Conservation (phyloP, 1,140 invertebrate genomes). For the Aleiodes sp. region DNA sequence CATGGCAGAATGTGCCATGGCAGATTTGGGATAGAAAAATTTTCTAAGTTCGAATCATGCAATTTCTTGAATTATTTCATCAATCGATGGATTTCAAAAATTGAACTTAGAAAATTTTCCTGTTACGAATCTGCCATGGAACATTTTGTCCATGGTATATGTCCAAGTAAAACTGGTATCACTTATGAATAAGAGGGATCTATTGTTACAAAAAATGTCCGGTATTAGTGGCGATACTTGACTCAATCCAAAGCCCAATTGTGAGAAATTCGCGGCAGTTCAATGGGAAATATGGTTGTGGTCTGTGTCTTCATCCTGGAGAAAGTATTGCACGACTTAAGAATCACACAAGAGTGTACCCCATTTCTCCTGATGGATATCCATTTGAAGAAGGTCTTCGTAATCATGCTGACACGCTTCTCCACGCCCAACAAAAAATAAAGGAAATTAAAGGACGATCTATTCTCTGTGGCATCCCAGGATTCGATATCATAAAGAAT, state of each 20-base stretch:
- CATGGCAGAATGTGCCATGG: too few relatives aligned
- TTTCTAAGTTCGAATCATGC: too few relatives aligned
- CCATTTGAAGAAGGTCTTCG: conserved; percentile 35
- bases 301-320: conserved; percentile 45
- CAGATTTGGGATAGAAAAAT: too few relatives aligned
- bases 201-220: conserved; percentile 35
- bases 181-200: conserved; percentile 28
- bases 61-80: too few relatives aligned
- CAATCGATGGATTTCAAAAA: too few relatives aligned
- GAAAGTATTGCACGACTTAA: conserved; percentile 34
- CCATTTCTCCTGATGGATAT: conserved; percentile 26
- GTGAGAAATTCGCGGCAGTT: conserved; percentile 40
- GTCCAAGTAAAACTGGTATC: too few relatives aligned
- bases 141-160: too few relatives aligned
- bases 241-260: conserved; percentile 40
- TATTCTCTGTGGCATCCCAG: conserved; percentile 37
- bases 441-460: conserved; percentile 41
- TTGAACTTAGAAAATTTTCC: too few relatives aligned
- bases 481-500: conserved; percentile 42
- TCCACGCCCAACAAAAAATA: conserved; percentile 18
- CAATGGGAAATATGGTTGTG: conserved; percentile 46
- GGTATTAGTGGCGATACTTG: conserved; percentile 35
- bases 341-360: conserved; percentile 36
- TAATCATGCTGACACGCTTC: conserved; percentile 33
- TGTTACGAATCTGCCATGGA: too few relatives aligned